Base-by-base conservation (phyloP, 1,140 invertebrate genomes). In the Polyergus mexicanus region DNA sequence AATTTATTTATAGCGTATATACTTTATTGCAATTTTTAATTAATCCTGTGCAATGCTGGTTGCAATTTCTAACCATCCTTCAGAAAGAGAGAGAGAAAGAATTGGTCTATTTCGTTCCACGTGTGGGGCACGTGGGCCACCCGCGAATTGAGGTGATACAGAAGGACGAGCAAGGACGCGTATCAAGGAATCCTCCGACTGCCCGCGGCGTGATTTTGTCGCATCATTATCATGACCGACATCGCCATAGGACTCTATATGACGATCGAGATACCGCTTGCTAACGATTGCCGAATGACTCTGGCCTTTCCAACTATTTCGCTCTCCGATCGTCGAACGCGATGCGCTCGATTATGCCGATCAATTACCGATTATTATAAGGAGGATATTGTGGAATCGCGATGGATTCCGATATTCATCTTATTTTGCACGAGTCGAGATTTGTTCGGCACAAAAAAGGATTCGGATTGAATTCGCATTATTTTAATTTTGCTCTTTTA, bases 261-360 rank as follows among this genome's bases (percentile, higher is more conserved):
- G 75, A 47, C 71, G 76, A 65, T 65, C 56, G 68, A 80, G 56
- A n/a, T 28, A 32, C 13, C 69, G 41, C 44, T 47, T 84, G 76
- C 83, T 90, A 91, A 91, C 85, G 89, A 91, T 91, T 78, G 69
- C 68, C 74, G 63, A 88, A 76, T 91, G 89, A 91, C 89, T 90
- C 58, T 76, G 80, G 76, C 58, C 81, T 89, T 91, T 89, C 83
- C 84, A 35, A 62, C 78, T 25, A 44, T 81, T 60, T 63, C 72
- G 63, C 68, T 62, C 60, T 84, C 62, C 41, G 60, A 62, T 38
- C 54, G 63, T 19, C 28, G 74, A 47, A 28, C 22, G 62, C 38
- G 77, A 71, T 47, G 38, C 63, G 41, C 47, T 71, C 65, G 35
- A 68, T 80, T 69, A 80, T 38, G 62, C 25, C 47, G 66, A 72